Base-by-base conservation (phyloP, 1,140 invertebrate species). In the Phenacoccus solenopsis region DNA sequence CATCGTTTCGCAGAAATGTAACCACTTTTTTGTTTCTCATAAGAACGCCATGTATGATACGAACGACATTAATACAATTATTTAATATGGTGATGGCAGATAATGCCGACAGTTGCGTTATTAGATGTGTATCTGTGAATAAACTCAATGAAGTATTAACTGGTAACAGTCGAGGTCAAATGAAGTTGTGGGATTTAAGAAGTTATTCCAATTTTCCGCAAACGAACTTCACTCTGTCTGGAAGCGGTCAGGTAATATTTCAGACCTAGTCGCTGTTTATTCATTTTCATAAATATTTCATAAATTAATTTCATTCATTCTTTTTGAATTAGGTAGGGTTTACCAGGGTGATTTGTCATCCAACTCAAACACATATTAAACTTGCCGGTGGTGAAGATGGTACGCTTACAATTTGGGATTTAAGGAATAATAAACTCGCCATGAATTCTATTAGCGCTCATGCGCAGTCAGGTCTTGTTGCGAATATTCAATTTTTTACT, bases 101-200 rank as follows among this genome's bases (percentile, higher is more conserved):
- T 70, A 83, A 87, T 73, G 90, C 89, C 16, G 91, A 93, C 76
- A 92, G 90, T 76, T 91, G 89, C 76, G 86, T 89, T 0, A 79
- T 94, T 38, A 85, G 86, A 79, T 86, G 87, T 74, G 83, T 92
- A 7, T 85, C 85, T 74, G 94, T 89, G 78, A 79, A 93, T 16
- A 87, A 84, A 80, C 87, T 86, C 76, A 90, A 85, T 80, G 86
- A 87, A 83, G 86, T 91, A 56, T 81, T 94, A 9, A 90, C 90
- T 1, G 90, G 90, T 49, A 94, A 94, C 80, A 81, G 88, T 25
- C 82, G 89, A 75, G 92, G 92, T 0, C 88, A 93, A 71, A 86
- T 96, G 81, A 93, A 93, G 78, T 84, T 93, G 28, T 93, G 90
- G 86, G 93, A 96, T 80, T 79, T 92, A 0, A 80, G 90, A 73